Evolutionary conservation across 2,113 vertebrate genomes (phyloP).

Genomic region (Panthera leo): DNA sequence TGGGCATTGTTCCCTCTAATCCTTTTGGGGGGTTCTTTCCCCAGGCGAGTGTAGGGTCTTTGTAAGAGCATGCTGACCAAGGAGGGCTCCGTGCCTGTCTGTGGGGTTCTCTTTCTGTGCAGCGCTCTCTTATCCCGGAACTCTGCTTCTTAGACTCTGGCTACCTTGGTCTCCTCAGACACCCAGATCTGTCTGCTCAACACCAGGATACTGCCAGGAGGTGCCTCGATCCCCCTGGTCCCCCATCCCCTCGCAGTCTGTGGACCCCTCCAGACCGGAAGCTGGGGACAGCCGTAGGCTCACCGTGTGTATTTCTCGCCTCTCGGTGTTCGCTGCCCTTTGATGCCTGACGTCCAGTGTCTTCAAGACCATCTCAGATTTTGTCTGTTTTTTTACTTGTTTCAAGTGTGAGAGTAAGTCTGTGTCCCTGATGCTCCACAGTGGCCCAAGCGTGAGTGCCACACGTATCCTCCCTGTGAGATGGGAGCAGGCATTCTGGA

Average conservation of each 20-base stretch:
- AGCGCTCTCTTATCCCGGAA: neutral
- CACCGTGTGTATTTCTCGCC: neutral
- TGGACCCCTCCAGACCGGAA: neutral
- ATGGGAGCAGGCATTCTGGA: neutral
- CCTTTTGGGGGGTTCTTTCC: neutral
- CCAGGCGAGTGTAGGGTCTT: neutral
- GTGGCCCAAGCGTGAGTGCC: neutral
- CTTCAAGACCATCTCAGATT: neutral
- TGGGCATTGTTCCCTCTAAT: neutral
- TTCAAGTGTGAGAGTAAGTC: neutral
- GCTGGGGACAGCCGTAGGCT: neutral
- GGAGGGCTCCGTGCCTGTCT: neutral
- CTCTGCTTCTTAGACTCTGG: neutral
- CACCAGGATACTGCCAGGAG: neutral
- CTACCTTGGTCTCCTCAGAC: neutral
- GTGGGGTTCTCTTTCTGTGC: neutral
- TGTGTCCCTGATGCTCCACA: neutral
- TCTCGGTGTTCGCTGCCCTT: neutral
- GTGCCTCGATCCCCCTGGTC: neutral
- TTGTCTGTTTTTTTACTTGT: neutral
- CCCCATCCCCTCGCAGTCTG: neutral
- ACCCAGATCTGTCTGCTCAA: neutral
- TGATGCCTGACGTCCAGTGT: neutral
- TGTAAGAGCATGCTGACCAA: neutral
- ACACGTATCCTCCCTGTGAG: neutral